Evolutionary conservation across 2,888 invertebrate species (phyloP).

Genomic region (Exephanes ischioxanthus): DNA sequence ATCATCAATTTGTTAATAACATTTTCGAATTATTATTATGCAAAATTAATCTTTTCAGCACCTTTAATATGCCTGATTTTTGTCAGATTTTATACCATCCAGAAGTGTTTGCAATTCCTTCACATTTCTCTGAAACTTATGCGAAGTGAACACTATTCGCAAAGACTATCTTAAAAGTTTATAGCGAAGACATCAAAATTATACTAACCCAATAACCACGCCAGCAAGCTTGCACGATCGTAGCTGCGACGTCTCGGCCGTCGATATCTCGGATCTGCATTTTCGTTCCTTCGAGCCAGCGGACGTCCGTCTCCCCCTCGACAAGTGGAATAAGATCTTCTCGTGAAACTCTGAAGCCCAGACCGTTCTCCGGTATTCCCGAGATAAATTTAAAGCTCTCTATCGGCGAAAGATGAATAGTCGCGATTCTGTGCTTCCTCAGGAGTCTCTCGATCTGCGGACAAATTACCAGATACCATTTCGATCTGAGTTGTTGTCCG

Average conservation of each 20-base stretch:
- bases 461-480: constrained; percentile 70
- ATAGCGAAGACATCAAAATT: no score
- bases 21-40: no score
- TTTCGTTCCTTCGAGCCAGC: constrained; percentile 66
- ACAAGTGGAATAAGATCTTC: constrained; percentile 68
- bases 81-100: no score
- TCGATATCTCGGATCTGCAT: constrained; percentile 66
- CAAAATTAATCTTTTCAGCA: no score
- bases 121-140: no score
- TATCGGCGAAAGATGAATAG: constrained; percentile 66
- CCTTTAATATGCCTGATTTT: no score
- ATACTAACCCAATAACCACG: constrained; percentile 72
- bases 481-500: constrained; percentile 71
- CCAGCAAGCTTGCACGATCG: constrained; percentile 72
- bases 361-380: constrained; percentile 70
- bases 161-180: no score
- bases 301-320: constrained; percentile 41
- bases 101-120: no score
- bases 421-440: constrained; percentile 62
- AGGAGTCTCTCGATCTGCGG: constrained; percentile 72
- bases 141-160: no score
- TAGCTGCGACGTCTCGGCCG: constrained; percentile 69
- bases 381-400: constrained; percentile 64
- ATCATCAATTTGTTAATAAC: no score
- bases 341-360: constrained; percentile 58